phyloP scores from a whole-genome alignment of 2,888 invertebrate species.

The Helobdella robusta region DNA sequence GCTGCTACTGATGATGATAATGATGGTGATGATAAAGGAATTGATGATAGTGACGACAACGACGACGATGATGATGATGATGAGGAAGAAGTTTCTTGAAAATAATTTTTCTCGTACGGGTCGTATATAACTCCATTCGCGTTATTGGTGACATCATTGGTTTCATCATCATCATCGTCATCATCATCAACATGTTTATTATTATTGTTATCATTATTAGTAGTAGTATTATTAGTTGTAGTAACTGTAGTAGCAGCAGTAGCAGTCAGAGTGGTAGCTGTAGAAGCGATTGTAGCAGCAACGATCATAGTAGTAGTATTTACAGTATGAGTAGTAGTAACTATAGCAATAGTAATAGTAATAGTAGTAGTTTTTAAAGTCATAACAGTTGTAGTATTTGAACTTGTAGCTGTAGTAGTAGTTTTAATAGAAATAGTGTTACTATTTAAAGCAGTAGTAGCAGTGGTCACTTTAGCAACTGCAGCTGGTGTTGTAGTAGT shows the following conservation, averaged over 20 bases:
- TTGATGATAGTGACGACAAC: neutral
- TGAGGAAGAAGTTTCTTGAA: neutral
- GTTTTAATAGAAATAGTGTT: conserved; percentile 11
- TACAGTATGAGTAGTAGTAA: no score
- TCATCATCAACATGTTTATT: no score
- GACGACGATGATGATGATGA: neutral
- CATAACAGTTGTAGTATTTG: neutral
- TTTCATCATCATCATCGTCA: no score
- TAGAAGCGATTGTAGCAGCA: neutral
- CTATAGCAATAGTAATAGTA: conserved; percentile 2
- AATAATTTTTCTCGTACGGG: no score
- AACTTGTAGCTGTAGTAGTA: neutral
- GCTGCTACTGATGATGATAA: neutral
- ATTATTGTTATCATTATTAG: no score
- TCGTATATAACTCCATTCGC: no score
- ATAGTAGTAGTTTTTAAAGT: neutral
- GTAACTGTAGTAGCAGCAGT: no score
- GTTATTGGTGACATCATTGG: no score
- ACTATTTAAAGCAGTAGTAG: conserved; percentile 24
- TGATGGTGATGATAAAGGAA: neutral
- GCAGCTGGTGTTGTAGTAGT: neutral
- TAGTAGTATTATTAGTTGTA: no score
- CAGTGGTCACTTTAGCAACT: conserved; percentile 17
- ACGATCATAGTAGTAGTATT: no score
- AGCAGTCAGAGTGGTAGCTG: neutral